phyloP scores from a whole-genome alignment of 2,888 invertebrate species.

The Tachystola acroxantha region DNA sequence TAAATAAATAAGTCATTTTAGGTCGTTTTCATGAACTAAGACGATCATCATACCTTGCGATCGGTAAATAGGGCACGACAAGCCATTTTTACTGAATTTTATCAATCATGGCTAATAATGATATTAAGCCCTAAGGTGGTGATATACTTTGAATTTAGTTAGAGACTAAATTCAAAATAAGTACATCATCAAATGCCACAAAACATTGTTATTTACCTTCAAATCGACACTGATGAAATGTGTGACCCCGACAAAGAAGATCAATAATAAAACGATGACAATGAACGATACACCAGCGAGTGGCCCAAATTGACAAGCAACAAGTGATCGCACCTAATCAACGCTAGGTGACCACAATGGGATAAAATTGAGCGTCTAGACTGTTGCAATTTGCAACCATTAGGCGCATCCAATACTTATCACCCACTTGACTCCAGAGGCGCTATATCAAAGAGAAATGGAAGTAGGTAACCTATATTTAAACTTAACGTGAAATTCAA shows the following conservation, averaged over 20 bases:
- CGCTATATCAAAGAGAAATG: slow-evolving; percentile 21
- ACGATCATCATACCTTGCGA: no score
- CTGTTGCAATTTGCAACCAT: slow-evolving; percentile 47
- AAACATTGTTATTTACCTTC: no score
- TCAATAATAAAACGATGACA: slow-evolving; percentile 31
- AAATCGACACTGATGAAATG: neutral
- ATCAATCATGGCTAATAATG: no score
- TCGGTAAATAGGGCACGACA: no score
- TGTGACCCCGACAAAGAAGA: no score
- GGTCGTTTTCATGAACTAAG: no score
- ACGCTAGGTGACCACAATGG: slow-evolving; percentile 45
- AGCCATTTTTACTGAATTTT: no score
- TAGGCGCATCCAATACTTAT: slow-evolving; percentile 33
- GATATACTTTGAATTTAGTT: no score
- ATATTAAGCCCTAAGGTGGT: no score
- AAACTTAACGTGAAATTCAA: neutral
- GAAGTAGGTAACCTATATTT: neutral
- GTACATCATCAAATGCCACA: no score
- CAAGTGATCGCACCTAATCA: slow-evolving; percentile 36
- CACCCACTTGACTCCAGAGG: slow-evolving; percentile 20
- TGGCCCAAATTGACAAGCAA: slow-evolving; percentile 43
- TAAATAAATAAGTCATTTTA: no score
- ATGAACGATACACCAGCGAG: slow-evolving; percentile 20
- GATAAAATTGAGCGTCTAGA: slow-evolving; percentile 62
- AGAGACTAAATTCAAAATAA: no score